Percentiles rank a stretch among this genome's conserved stretches.
Evolutionary conservation across 2,797 vertebrate species (phyloP).

Genomic region (Diglossa cyanea): DNA sequence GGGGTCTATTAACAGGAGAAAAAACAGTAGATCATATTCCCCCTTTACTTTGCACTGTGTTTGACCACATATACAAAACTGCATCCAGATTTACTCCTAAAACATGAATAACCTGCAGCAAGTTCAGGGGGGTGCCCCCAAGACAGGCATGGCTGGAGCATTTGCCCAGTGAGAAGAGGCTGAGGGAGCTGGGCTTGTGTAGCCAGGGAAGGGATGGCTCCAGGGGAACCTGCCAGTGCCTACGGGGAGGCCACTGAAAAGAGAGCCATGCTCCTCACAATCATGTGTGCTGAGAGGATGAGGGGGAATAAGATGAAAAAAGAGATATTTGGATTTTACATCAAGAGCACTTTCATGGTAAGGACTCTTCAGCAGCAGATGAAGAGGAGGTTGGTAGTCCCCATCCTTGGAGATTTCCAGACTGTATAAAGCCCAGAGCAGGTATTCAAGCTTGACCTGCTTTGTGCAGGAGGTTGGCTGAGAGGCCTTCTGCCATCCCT

Average conservation of each 20-base stretch:
- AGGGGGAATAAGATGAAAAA: neutral
- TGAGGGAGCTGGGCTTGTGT: neutral
- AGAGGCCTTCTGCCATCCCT: neutral
- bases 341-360: neutral
- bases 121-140: neutral
- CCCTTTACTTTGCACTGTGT: neutral
- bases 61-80: neutral
- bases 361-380: neutral
- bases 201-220: neutral
- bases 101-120: neutral
- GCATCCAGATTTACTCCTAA: neutral
- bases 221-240: neutral
- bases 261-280: neutral
- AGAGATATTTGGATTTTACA: neutral
- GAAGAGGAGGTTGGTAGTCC: neutral
- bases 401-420: neutral
- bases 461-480: neutral
- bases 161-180: neutral
- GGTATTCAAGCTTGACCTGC: neutral
- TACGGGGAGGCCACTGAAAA: rapidly evolving
- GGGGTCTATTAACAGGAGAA: neutral
- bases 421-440: neutral
- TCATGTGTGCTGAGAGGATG: neutral
- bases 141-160: neutral
- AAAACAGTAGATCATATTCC: neutral